A percentile compares a stretch with the other conserved stretches of the same genome.
Conservation (phyloP, 1,140 invertebrate genomes). For the Calycopis cecrops region DNA sequence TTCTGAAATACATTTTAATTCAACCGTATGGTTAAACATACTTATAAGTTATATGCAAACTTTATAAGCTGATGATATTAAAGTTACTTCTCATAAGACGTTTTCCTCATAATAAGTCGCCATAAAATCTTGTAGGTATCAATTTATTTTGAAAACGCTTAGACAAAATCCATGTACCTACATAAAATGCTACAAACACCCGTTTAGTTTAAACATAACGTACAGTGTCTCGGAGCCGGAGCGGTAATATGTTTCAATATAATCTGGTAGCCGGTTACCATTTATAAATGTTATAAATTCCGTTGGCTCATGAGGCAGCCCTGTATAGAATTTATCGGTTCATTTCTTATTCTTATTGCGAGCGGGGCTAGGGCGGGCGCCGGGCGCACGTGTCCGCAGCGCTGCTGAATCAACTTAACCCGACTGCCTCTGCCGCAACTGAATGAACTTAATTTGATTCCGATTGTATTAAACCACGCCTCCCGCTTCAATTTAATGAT, state of each 20-base stretch:
- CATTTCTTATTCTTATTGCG: conserved; percentile 65
- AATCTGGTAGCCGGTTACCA: conserved; percentile 19
- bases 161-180: no score
- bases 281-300: conserved; percentile 32
- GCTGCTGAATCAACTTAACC: conserved; percentile 66
- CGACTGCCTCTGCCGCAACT: conserved; percentile 55
- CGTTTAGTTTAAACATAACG: no score
- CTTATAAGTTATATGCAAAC: no score
- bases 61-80: no score
- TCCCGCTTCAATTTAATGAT: conserved; percentile 57
- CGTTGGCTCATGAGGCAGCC: conserved; percentile 30
- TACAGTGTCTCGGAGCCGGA: neutral
- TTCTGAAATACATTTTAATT: no score
- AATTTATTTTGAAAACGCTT: no score
- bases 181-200: no score
- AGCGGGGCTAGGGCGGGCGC: conserved; percentile 41
- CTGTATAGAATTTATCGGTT: conserved; percentile 54
- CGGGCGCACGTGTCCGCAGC: conserved; percentile 53
- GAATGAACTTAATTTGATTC: conserved; percentile 71
- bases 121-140: no score
- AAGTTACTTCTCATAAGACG: no score
- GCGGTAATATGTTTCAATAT: conserved; percentile 16
- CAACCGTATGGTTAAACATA: no score
- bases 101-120: no score
- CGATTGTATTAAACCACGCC: conserved; percentile 66